Conservation (phyloP, 1,140 invertebrate species). For the Cepaea nemoralis region DNA sequence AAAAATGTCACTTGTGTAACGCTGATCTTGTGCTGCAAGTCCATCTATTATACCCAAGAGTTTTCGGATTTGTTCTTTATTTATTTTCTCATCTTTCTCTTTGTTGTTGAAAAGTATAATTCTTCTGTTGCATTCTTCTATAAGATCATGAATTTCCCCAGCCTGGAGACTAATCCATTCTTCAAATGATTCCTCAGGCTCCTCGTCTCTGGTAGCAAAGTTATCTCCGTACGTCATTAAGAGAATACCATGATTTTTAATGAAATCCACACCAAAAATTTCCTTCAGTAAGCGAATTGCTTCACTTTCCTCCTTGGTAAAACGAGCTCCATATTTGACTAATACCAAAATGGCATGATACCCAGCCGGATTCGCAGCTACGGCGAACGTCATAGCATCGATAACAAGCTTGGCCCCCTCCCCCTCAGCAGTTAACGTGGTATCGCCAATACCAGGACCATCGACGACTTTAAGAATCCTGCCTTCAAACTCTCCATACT, state of each 20-base stretch:
- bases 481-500: background rate
- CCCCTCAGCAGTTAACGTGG: background rate
- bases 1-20: conserved; percentile 4
- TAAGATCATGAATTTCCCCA: background rate
- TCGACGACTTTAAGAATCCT: conserved; percentile 14
- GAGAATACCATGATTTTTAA: background rate
- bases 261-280: background rate
- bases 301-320: background rate
- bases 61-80: background rate
- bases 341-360: background rate
- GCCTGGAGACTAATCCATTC: background rate
- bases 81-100: background rate
- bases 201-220: background rate
- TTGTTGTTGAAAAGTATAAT: background rate
- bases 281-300: background rate
- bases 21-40: background rate
- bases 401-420: background rate
- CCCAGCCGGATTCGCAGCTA: background rate
- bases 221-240: background rate
- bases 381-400: background rate
- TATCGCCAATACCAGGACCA: conserved; percentile 30
- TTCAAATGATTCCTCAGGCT: background rate
- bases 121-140: background rate
- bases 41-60: background rate
- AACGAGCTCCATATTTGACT: background rate